A percentile compares a stretch with the other conserved stretches of the same genome.
Conservation (phyloP, 1,140 invertebrate genomes). For the Drosophila baimaii region DNA sequence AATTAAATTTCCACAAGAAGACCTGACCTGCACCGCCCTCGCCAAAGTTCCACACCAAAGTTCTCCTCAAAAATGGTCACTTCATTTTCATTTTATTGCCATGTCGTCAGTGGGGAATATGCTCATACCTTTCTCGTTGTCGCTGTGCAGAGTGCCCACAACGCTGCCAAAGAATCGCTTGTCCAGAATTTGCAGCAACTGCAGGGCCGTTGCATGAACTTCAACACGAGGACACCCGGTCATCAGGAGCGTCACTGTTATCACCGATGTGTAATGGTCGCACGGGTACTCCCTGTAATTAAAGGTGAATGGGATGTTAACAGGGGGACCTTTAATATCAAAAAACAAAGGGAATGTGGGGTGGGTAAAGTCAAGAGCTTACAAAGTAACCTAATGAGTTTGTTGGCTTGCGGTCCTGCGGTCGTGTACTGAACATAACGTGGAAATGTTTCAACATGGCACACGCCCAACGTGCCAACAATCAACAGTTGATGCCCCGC, state of each 20-base stretch:
- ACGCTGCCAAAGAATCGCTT: conserved; percentile 95
- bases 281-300: conserved; percentile 96
- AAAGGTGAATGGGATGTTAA: conserved; percentile 19
- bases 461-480: conserved; percentile 16
- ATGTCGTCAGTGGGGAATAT: conserved; percentile 1
- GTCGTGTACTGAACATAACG: not conserved
- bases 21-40: not conserved
- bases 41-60: not conserved
- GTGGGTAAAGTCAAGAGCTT: not conserved
- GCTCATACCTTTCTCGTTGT: conserved; percentile 88
- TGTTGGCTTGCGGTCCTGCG: conserved; percentile 33
- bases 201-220: conserved; percentile 96
- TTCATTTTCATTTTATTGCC: conserved; percentile 23
- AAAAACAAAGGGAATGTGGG: not conserved
- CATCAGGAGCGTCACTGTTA: conserved; percentile 98
- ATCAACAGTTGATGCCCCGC: conserved; percentile 24
- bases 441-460: conserved; percentile 4
- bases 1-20: not conserved
- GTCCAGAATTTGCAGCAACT: conserved; percentile 96
- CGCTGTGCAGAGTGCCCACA: conserved; percentile 88
- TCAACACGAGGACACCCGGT: conserved; percentile 96
- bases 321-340: conserved; percentile 7
- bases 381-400: conserved; percentile 48
- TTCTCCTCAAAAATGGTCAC: not conserved
- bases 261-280: conserved; percentile 98